These are phyloP conservation scores for Anthopleura sola DNA, from an alignment of 64 coral and sea anemone genomes.

Conservation along the genomic window DNA sequence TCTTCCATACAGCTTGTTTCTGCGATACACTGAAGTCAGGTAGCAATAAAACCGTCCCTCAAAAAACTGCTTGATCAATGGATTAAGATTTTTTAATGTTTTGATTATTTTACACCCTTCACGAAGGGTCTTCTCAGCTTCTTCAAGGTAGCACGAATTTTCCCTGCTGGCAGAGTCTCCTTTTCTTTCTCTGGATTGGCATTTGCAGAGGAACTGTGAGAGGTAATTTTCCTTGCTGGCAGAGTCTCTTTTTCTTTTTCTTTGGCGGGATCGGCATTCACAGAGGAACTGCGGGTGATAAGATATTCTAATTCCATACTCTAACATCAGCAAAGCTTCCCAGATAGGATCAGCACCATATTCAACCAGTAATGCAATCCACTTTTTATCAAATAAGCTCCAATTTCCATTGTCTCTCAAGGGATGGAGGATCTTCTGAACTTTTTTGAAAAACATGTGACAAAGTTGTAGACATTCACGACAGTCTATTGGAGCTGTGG, in stretches of 20 bases:
- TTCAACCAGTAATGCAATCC: background rate
- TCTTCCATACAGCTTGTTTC: background rate
- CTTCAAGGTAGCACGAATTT: background rate
- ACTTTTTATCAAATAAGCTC: background rate
- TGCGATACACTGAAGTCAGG: background rate
- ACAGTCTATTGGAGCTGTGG: background rate
- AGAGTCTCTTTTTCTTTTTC: too few relatives aligned
- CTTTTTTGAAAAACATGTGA: background rate
- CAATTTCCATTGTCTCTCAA: slow-evolving; percentile 11
- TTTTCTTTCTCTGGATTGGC: too few relatives aligned
- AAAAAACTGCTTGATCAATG: background rate
- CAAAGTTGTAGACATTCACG: background rate
- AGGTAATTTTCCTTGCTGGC: too few relatives aligned
- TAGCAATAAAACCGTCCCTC: background rate
- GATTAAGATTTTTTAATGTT: too few relatives aligned
- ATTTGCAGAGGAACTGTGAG: too few relatives aligned
- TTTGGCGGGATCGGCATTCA: too few relatives aligned
- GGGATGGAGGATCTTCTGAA: background rate
- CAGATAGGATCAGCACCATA: background rate
- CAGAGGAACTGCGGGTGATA: background rate
- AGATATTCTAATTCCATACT: background rate
- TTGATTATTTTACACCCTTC: background rate
- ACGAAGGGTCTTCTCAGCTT: background rate
- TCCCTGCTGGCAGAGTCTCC: too few relatives aligned
- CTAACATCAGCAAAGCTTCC: background rate